Base-by-base conservation (phyloP, 2,113 vertebrate species). In the Willisornis vidua region DNA sequence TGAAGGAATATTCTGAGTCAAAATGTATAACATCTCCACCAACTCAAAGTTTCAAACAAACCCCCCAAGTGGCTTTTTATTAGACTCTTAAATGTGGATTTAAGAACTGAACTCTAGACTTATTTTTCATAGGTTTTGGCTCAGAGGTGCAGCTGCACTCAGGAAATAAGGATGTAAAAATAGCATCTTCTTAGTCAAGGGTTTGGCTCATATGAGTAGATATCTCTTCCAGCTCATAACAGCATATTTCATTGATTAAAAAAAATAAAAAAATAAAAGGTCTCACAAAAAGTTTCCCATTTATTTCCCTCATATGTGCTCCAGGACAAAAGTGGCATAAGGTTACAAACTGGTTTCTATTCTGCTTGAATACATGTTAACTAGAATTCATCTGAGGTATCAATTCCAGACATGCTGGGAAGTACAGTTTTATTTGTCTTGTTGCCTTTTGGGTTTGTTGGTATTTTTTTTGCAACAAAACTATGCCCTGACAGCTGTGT, bases 151-250 rank as follows among this genome's bases (percentile, higher is more conserved):
- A 85, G 65, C 12, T 45, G 91, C 81, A 91, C 77, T 95, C 94
- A 94, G 93, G 93, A 96, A 97, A 97, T 94, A 52, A 82, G 76
- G 45, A 75, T 43, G 18, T 49, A 92, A 96, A 96, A 94, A 94
- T 94, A 96, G 45, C 81, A 94, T 82, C 61, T 54, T 89, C 73
- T 91, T 94, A 91, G 65, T 72, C 70, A 95, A 95, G 37, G 65
- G 48, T 94, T 94, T 96, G 93, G 93, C 81, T 72, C 46, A 26
- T 62, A 10, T 33, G 61, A 79, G 37, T n/a, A 65, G 24, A 33
- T 37, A 48, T 67, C 48, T 86, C n/a, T 89, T 96, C 77, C 87
- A 96, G 74, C 49, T 89, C 77, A 65, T 67, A 89, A 71, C 8
- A 1, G 76, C 6, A 0, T 55, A 75, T 71, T 95, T 73, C 43